Evolutionary conservation across 2,888 invertebrate genomes (phyloP).

Genomic region (Drosophila affinis): DNA sequence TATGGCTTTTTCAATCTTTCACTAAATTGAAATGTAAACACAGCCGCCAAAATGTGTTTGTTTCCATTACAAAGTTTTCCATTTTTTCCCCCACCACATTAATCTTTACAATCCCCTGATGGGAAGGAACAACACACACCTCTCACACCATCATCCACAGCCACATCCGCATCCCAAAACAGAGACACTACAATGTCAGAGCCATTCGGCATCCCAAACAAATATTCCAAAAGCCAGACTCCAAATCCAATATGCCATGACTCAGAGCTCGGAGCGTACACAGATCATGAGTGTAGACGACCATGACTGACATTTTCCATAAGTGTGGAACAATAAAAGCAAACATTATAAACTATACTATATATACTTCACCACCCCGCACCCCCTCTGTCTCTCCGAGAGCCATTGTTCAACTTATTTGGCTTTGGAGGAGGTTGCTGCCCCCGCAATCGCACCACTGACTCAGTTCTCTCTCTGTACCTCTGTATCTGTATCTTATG

Average conservation of each 20-base stretch:
- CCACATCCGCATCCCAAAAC: background rate
- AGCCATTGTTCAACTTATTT: slow-evolving; percentile 50
- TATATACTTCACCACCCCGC: background rate
- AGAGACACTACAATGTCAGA: background rate
- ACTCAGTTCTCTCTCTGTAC: slow-evolving; percentile 37
- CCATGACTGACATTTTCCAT: slow-evolving; percentile 34
- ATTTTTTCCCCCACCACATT: background rate
- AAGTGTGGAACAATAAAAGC: slow-evolving; percentile 9
- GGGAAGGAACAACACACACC: background rate
- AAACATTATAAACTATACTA: slow-evolving; percentile 28
- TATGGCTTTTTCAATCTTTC: background rate
- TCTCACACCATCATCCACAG: background rate
- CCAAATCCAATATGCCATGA: slow-evolving; percentile 28
- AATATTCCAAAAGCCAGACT: background rate
- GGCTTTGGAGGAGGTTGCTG: slow-evolving; percentile 72
- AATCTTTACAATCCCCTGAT: slow-evolving; percentile 1
- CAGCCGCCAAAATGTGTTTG: background rate
- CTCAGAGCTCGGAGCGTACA: slow-evolving; percentile 1
- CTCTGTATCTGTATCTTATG: slow-evolving; percentile 21
- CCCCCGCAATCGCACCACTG: slow-evolving; percentile 51
- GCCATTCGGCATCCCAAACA: slow-evolving; percentile 3
- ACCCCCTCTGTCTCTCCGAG: background rate
- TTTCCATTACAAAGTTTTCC: background rate
- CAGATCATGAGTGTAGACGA: slow-evolving; percentile 8
- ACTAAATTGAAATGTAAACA: background rate